Evolutionary conservation across 2,113 vertebrate species (phyloP), one percentile per base, ranked within the genome.

Genomic region (Aegotheles bennettii): DNA sequence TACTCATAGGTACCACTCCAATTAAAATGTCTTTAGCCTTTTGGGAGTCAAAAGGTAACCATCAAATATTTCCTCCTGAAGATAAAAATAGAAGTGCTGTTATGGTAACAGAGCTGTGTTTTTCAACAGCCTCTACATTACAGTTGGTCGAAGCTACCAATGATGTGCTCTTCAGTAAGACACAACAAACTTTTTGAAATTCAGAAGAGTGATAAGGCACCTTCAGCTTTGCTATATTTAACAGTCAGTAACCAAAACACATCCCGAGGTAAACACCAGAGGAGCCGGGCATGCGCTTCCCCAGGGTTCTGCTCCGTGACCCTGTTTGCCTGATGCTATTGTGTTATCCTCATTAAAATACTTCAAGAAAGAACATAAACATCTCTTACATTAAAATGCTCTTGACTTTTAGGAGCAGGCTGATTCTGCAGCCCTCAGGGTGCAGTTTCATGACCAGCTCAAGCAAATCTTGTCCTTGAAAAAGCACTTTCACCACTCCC

Each of bases 161-260:
- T 50, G 84, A 81, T 9, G 10, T 53, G 64, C 88, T 97, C 31
- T 70, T 11, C 51, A 51, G 47, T 10, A 74, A 64, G 28, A 75
- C 60, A 80, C 74, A 93, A 93, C 77, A 95, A 97, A 96, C 84
- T 80, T 91, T 95, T 90, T 92, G 93, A 67, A 77, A 87, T 95
- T 93, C 67, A 89, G 91, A 69, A 87, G 67, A 84, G 51, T 1
- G 38, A 84, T 91, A 76, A 85, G 1, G 21, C 51, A 87, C 82
- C 81, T 90, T 80, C 90, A 93, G 43, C 84, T 68, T 54, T 88
- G 65, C 71, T 93, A n/a, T 93, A 79, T 96, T 89, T 96, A 96
- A 90, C 67, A 82, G 59, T 33, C 0, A 0, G 77, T 61, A 94
- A 87, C 74, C 75, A 93, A 94, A 94, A 73, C 77, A 76, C 35